Conservation (phyloP, 2,113 vertebrate genomes). For the Cardinalis cardinalis region DNA sequence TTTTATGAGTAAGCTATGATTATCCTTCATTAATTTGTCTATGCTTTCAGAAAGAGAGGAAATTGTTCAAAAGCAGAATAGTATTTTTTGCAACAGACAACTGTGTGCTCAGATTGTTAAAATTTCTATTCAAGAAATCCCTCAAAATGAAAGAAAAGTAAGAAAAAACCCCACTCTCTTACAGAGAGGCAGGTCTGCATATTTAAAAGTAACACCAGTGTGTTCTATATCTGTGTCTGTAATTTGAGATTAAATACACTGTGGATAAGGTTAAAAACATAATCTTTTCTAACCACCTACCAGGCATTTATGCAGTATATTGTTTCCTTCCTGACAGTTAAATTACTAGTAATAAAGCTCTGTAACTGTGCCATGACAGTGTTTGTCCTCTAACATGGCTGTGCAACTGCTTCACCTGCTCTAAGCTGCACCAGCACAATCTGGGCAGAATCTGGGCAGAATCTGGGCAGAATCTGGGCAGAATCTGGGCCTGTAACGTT, state of each 20-base stretch:
- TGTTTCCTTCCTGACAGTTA: constrained; percentile 9
- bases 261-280: not conserved
- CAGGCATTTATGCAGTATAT: not conserved
- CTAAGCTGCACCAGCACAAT: not conserved
- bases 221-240: not conserved
- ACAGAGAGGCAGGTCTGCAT: not conserved
- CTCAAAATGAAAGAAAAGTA: not conserved
- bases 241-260: constrained; percentile 1
- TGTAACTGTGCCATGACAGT: not conserved
- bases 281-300: not conserved
- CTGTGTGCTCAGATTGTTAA: not conserved
- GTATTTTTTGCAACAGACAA: not conserved
- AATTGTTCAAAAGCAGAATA: constrained; percentile 3
- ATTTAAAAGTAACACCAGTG: not conserved
- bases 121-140: not conserved
- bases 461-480: not conserved
- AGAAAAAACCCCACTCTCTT: fast-evolving
- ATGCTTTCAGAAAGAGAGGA: constrained; percentile 17
- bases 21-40: constrained; percentile 23
- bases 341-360: not conserved
- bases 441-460: not conserved
- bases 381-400: not conserved
- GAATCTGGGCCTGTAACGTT: not conserved
- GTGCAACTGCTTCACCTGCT: not conserved
- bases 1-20: constrained; percentile 28